phyloP scores from a whole-genome alignment of 2,113 vertebrate species.

The Eublepharis macularius region DNA sequence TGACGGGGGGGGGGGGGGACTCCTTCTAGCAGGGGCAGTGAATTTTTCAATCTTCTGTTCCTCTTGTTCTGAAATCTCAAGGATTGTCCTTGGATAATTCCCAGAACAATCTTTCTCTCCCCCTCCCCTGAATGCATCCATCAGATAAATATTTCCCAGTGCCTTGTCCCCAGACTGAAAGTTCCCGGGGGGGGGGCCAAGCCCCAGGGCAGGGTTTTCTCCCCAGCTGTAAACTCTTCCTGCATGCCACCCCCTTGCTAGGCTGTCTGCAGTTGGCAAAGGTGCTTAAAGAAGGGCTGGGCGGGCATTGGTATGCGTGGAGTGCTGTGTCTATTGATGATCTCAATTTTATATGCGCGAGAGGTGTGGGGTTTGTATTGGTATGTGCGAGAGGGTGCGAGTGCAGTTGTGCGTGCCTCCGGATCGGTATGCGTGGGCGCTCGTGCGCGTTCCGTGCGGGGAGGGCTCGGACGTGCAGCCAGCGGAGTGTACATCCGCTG shows the following conservation, averaged over 20 bases:
- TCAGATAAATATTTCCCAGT: background rate
- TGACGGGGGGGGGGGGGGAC: no score
- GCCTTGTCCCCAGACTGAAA: background rate
- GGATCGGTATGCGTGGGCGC: conserved; percentile 36
- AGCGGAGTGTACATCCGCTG: background rate
- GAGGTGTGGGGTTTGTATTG: conserved; percentile 40
- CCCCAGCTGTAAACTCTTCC: background rate
- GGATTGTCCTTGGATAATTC: background rate
- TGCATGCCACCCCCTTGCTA: accelerated
- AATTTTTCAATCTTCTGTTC: background rate
- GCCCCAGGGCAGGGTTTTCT: accelerated
- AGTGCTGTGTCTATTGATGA: conserved; percentile 30
- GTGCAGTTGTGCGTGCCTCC: conserved; percentile 19
- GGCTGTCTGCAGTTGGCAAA: background rate
- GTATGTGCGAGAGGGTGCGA: conserved; percentile 25
- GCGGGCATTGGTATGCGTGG: conserved; percentile 27
- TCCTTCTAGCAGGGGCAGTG: no score
- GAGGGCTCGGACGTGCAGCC: background rate
- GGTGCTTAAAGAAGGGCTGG: background rate
- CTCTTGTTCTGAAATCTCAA: background rate
- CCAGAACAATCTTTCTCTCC: background rate
- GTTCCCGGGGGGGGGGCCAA: background rate
- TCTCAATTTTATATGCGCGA: conserved; percentile 39
- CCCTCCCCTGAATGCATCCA: no score
- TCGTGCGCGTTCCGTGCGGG: background rate